Evolutionary conservation across 2,113 vertebrate species (phyloP), one percentile per base, ranked within the genome.

Genomic region (Sminthopsis crassicaudata): DNA sequence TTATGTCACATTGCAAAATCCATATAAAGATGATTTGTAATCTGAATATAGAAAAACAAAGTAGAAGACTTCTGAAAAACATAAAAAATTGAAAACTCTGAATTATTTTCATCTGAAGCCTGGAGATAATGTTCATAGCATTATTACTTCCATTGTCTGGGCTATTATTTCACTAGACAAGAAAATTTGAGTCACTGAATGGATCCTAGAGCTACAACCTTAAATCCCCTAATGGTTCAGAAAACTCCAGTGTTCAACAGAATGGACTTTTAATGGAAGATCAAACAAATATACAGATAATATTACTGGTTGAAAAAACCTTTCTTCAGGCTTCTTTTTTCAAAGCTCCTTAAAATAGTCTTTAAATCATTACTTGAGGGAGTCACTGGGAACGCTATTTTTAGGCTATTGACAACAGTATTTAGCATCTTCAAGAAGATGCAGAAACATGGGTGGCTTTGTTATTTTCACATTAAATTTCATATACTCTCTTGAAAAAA

Each of bases 241-340:
- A 8, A 48, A 67, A 36, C 1, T 53, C 46, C 36, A 52, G 10
- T 22, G 55, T n/a, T 97, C 67, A 90, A 67, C n/a, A 88, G 22
- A n/a, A 11, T 89, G 54, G 25, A 50, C 10, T 36, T 54, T 2
- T 84, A 53, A 52, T 1, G 57, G 36, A n/a, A 93, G 51, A 93
- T 89, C 42, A 93, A 91, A 67, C 36, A 91, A 89, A 46, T 84
- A 46, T 16, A 92, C 67, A 0, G 90, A 93, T 94, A 95, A 93
- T 52, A 92, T 12, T 57, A 50, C 67, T 84, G 67, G 22, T 76
- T 42, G 67, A 42, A 42, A 42, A 84, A 23, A 22, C 12, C 30
- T 7, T 76, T 84, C 67, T 84, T 42, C 67, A 84, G n/a, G n/a
- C n/a, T 84, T 84, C n/a, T 26, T 6, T 42, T 84, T 84, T 84